Evolutionary conservation across 2,888 invertebrate species (phyloP).

Genomic region (Alloscopus bannaensis): DNA sequence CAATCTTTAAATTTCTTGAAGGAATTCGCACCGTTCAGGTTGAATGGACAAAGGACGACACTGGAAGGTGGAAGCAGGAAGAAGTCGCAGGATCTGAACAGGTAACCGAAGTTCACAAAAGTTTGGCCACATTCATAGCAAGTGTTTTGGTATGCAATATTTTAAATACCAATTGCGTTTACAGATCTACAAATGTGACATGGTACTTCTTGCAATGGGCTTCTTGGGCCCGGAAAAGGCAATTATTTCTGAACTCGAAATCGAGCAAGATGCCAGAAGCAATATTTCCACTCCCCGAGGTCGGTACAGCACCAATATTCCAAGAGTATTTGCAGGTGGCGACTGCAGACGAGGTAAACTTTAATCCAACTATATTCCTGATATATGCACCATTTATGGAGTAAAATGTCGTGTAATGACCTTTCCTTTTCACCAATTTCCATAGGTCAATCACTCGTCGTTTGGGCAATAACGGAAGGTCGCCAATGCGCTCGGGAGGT

Average conservation of each 20-base stretch:
- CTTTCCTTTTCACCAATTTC: too few relatives aligned
- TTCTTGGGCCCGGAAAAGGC: conserved; percentile 96
- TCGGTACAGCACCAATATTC: conserved; percentile 86
- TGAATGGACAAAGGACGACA: conserved; percentile 92
- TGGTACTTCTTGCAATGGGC: conserved; percentile 98
- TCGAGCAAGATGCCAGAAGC: conserved; percentile 92
- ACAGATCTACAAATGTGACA: conserved; percentile 87
- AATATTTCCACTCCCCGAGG: conserved; percentile 90
- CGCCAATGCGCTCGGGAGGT: conserved; percentile 97
- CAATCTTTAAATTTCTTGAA: conserved; percentile 1
- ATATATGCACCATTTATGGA: not conserved
- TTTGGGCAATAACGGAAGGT: conserved; percentile 99
- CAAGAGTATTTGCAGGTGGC: conserved; percentile 95
- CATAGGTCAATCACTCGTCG: conserved; percentile 96
- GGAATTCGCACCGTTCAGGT: conserved; percentile 90
- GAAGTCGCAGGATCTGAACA: conserved; percentile 88
- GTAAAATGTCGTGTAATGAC: not conserved
- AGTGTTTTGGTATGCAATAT: not conserved
- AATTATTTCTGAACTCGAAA: conserved; percentile 85
- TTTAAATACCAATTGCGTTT: not conserved
- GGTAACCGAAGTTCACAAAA: conserved; percentile 74
- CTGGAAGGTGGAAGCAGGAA: conserved; percentile 94
- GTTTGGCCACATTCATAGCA: not conserved
- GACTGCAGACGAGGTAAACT: conserved; percentile 91
- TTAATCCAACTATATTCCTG: not conserved